Evolutionary conservation across 2,888 invertebrate genomes (phyloP).

Genomic region (Apamea crenata): DNA sequence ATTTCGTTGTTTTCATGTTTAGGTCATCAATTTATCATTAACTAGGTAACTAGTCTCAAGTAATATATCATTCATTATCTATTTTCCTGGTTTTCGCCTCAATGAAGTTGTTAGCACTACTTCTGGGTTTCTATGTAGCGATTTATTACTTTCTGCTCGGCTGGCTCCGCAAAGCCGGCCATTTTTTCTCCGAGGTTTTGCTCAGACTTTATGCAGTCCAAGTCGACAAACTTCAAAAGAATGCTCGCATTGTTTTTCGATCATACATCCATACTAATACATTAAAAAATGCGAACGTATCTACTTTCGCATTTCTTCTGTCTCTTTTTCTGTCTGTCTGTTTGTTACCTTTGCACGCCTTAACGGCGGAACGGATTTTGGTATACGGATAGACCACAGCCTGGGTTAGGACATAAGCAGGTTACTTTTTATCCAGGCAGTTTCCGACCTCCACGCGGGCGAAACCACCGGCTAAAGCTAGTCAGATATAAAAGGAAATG

Average conservation of each 20-base stretch:
- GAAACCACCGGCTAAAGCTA: not conserved
- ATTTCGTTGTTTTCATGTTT: not conserved
- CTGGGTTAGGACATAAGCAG: not conserved
- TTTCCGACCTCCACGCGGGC: not conserved
- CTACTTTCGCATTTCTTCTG: not conserved
- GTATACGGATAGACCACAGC: not conserved
- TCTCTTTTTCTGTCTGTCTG: not conserved
- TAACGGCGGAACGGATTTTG: too few relatives aligned
- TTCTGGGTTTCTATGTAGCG: constrained; percentile 44
- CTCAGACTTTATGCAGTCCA: constrained; percentile 10
- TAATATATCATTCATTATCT: constrained; percentile 2
- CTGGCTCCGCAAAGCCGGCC: constrained; percentile 15
- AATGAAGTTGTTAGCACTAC: constrained; percentile 37
- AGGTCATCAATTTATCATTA: not conserved
- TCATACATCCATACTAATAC: constrained; percentile 11
- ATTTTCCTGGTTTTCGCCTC: constrained; percentile 42
- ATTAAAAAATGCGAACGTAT: not conserved
- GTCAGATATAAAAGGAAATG: constrained; percentile 41
- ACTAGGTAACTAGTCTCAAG: not conserved
- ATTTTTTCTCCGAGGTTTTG: constrained; percentile 43
- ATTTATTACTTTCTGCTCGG: constrained; percentile 51
- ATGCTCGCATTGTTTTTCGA: constrained; percentile 43
- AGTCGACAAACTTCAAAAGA: constrained; percentile 31
- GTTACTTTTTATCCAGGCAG: not conserved
- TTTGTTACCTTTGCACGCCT: not conserved